Conservation (phyloP, 37 sponge, comb jelly and placozoan species). For the Petrosia ficiformis region DNA sequence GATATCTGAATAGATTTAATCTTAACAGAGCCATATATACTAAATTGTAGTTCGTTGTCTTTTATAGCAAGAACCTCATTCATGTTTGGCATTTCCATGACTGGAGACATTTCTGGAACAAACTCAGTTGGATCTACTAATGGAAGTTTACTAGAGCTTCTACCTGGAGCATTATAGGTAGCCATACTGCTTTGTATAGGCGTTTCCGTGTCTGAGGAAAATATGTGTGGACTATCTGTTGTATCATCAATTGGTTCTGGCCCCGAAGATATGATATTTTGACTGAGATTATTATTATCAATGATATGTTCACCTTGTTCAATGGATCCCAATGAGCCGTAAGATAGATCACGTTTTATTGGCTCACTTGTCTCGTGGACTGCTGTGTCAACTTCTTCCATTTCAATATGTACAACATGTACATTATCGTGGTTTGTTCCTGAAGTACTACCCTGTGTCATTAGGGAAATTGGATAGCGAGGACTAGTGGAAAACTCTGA, state of each 20-base stretch:
- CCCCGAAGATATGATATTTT: background rate
- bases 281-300: background rate
- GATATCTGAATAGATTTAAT: background rate
- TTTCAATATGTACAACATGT: background rate
- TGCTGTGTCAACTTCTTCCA: no score
- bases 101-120: background rate
- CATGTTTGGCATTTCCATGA: background rate
- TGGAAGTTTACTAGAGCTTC: background rate
- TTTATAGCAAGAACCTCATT: background rate
- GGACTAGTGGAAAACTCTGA: background rate
- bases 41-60: constrained; percentile 27
- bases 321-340: background rate
- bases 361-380: no score
- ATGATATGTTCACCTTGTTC: background rate
- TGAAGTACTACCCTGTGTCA: background rate
- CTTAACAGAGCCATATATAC: constrained; percentile 36
- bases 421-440: no score
- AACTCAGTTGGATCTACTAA: background rate
- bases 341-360: no score
- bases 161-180: background rate
- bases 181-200: background rate
- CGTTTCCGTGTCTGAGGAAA: background rate
- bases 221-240: constrained; percentile 14
- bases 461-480: background rate
- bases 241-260: constrained; percentile 3